phyloP scores from a whole-genome alignment of 2,113 vertebrate genomes.

The Phaethon lepturus region DNA sequence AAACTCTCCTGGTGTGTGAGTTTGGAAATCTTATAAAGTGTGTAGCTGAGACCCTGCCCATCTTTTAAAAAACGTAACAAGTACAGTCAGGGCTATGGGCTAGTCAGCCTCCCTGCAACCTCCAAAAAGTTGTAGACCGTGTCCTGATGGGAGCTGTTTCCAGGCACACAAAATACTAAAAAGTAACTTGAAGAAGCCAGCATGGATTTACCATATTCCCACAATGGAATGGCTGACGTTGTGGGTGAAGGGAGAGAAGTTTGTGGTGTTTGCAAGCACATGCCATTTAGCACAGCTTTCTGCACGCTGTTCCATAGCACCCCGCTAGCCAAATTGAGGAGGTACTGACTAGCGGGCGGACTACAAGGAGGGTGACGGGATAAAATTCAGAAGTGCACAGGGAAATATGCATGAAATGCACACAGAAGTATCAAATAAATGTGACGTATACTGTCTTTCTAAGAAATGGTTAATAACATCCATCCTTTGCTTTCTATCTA shows the following conservation, averaged over 20 bases:
- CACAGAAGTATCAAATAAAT: background rate
- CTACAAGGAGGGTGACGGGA: background rate
- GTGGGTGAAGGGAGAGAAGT: background rate
- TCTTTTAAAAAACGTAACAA: background rate
- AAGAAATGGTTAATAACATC: background rate
- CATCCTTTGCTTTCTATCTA: background rate
- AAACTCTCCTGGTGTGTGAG: fast-evolving
- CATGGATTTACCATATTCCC: background rate
- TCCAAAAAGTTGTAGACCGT: background rate
- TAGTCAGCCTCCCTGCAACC: background rate
- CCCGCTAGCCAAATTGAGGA: background rate
- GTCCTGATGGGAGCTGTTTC: background rate
- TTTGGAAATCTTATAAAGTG: background rate
- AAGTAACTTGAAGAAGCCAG: background rate
- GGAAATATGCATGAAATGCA: background rate
- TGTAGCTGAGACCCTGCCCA: background rate
- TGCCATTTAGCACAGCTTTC: background rate
- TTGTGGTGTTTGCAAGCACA: background rate
- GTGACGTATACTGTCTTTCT: background rate
- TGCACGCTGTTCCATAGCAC: background rate
- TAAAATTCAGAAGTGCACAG: background rate
- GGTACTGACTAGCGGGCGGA: fast-evolving
- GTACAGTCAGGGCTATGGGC: background rate
- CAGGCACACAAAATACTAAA: background rate
- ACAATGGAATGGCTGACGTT: background rate